Evolutionary conservation across 2,113 vertebrate species (phyloP).

Genomic region (Mixornis gularis): DNA sequence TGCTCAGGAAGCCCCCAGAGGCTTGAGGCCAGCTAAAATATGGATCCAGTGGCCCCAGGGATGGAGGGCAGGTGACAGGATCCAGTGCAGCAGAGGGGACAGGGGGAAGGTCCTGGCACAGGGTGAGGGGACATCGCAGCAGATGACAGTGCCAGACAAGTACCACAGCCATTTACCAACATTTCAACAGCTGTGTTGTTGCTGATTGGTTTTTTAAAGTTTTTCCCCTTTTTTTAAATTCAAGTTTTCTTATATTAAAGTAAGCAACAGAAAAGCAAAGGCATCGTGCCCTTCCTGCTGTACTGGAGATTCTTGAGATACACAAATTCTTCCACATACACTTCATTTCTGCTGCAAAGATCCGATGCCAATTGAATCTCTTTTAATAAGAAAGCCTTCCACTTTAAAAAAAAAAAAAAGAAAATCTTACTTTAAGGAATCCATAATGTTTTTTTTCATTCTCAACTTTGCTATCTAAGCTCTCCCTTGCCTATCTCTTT

Average conservation of each 20-base stretch:
- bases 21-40: not conserved
- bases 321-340: not conserved
- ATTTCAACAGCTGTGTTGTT: not conserved
- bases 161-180: not conserved
- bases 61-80: not conserved
- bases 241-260: not conserved
- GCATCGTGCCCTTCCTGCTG: rapidly evolving
- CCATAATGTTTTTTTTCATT: not conserved
- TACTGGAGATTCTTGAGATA: not conserved
- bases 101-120: not conserved
- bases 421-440: not conserved
- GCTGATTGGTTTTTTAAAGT: not conserved
- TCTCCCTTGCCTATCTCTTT: not conserved
- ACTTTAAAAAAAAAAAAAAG: not conserved
- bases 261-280: not conserved
- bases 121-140: not conserved
- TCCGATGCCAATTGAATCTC: not conserved
- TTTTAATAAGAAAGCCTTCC: not conserved
- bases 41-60: not conserved
- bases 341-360: not conserved
- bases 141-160: not conserved
- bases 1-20: not conserved
- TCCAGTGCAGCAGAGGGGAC: too few species aligned
- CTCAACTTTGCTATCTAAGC: not conserved
- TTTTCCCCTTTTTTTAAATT: not conserved